Evolutionary conservation across 2,113 vertebrate genomes (phyloP).

Genomic region (human (Homo sapiens)): DNA sequence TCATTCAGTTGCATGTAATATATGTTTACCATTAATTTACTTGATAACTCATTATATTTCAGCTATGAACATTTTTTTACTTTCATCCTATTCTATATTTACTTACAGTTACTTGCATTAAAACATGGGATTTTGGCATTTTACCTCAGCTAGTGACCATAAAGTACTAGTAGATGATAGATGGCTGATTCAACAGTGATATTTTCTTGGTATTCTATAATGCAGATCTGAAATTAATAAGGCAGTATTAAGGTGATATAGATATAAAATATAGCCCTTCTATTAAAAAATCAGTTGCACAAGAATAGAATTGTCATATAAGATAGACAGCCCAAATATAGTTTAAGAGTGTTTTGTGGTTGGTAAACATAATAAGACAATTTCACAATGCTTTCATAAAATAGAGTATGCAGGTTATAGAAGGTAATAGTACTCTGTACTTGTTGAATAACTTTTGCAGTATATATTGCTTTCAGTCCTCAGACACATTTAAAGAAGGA

Average conservation of each 20-base stretch:
- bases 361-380: background rate
- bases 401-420: background rate
- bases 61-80: background rate
- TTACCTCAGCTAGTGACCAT: background rate
- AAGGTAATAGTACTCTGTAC: background rate
- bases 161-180: background rate
- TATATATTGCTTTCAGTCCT: background rate
- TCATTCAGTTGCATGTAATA: background rate
- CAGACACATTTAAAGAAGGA: conserved; percentile 18
- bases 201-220: background rate
- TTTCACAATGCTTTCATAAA: background rate
- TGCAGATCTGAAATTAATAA: background rate
- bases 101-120: background rate
- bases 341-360: background rate
- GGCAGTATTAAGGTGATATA: background rate
- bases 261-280: conserved; percentile 13
- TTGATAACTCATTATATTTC: background rate
- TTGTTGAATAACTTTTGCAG: background rate
- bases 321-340: background rate
- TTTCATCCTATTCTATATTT: background rate
- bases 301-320: background rate
- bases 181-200: background rate
- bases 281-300: background rate
- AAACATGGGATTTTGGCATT: background rate
- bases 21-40: background rate